These are phyloP conservation scores for Drosophila persimilis DNA, from an alignment of 1,140 invertebrate genomes.

Conservation along the genomic window DNA sequence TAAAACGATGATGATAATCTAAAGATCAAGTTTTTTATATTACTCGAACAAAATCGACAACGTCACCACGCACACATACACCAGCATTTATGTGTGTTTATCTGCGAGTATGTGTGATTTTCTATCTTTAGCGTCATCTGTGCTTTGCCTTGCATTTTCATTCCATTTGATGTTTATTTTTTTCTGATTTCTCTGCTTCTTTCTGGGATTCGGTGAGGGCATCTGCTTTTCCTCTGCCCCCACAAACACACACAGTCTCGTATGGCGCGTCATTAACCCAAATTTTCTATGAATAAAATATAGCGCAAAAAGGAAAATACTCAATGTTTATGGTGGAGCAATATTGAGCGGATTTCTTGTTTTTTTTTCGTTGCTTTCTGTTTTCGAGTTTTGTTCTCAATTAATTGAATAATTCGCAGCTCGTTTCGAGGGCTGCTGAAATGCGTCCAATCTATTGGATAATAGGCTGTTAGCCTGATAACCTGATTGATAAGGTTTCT, in stretches of 20 bases:
- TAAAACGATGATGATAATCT: slow-evolving; percentile 66
- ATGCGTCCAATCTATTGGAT: slow-evolving; percentile 28
- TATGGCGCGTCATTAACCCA: slow-evolving; percentile 73
- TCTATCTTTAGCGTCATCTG: slow-evolving; percentile 57
- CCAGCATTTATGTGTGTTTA: slow-evolving; percentile 18
- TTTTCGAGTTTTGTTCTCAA: slow-evolving; percentile 13
- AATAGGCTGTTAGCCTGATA: slow-evolving; percentile 27
- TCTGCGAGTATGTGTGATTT: slow-evolving; percentile 42
- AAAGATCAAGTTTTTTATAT: slow-evolving; percentile 52
- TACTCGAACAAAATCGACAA: slow-evolving; percentile 47
- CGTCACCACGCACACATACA: slow-evolving; percentile 31
- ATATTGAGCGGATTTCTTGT: slow-evolving; percentile 19
- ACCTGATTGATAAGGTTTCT: slow-evolving; percentile 45
- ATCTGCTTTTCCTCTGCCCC: slow-evolving; percentile 60
- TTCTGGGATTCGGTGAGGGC: slow-evolving; percentile 43
- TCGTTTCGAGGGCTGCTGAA: slow-evolving; percentile 17
- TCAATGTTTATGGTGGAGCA: slow-evolving; percentile 17
- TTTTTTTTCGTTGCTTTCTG: slow-evolving; percentile 7
- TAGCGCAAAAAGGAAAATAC: slow-evolving; percentile 57
- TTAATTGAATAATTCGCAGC: slow-evolving; percentile 37
- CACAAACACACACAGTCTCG: slow-evolving; percentile 8
- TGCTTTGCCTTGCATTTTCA: slow-evolving; percentile 54
- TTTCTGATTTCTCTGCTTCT: slow-evolving; percentile 1
- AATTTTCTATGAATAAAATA: slow-evolving; percentile 75
- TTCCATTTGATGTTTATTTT: slow-evolving; percentile 28